A percentile compares a stretch with the other conserved stretches of the same genome.
These are phyloP conservation scores for Eira barbara DNA, from an alignment of 2,113 vertebrate genomes.

Conservation along the genomic window DNA sequence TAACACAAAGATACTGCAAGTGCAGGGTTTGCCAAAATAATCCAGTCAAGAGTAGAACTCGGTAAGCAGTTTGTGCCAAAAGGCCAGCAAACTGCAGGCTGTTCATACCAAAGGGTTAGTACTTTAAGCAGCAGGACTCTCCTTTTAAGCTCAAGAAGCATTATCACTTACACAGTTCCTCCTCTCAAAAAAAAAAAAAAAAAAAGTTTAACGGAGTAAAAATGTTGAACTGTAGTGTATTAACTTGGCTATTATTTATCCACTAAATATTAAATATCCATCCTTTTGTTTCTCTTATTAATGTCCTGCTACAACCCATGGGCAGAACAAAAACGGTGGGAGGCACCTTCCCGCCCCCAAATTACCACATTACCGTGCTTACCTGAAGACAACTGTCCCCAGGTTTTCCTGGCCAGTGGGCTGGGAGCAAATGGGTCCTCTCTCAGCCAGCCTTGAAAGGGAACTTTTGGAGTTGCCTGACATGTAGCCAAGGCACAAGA, in stretches of 20 bases:
- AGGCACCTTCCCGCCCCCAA: neutral
- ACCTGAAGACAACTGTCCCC: neutral
- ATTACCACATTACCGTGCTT: neutral
- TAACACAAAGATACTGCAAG: neutral
- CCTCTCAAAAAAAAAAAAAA: neutral
- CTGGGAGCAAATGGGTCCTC: neutral
- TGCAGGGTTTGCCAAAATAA: neutral
- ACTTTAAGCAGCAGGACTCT: neutral
- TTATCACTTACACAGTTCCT: neutral
- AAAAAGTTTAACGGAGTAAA: neutral
- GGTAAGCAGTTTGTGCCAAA: neutral
- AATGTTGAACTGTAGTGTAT: neutral
- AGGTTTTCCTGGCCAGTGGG: neutral
- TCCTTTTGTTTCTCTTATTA: neutral
- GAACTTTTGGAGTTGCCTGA: neutral
- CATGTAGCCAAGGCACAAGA: too few species aligned
- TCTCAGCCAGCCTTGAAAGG: neutral
- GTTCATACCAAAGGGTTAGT: neutral
- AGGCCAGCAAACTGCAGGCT: neutral
- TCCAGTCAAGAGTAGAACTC: conserved; percentile 2
- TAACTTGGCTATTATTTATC: neutral
- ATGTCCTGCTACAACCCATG: neutral
- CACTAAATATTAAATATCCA: neutral
- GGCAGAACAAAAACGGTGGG: neutral
- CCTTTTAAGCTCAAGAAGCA: neutral